Evolutionary conservation across 2,113 vertebrate species (phyloP).

Genomic region (Gopherus flavomarginatus): DNA sequence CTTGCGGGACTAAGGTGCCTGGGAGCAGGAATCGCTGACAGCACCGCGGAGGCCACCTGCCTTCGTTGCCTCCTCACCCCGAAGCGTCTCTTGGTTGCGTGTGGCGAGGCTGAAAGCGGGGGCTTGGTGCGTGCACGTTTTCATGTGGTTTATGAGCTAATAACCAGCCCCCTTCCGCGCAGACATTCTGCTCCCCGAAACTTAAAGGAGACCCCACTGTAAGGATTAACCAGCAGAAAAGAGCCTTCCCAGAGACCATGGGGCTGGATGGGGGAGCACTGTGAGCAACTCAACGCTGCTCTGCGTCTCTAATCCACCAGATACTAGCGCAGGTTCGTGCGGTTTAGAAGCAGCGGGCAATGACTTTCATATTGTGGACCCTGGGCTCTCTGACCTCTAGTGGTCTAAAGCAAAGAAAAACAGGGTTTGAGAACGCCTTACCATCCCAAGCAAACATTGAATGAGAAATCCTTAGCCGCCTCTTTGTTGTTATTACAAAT

Average conservation of each 20-base stretch:
- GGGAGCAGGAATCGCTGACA: not conserved
- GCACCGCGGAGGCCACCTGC: not conserved
- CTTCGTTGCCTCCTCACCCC: not conserved
- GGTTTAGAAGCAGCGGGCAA: not conserved
- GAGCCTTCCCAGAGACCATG: not conserved
- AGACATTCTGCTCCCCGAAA: too few species aligned
- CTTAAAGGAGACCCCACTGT: too few species aligned
- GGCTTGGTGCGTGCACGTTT: not conserved
- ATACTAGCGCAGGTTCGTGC: not conserved
- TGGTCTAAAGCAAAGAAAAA: not conserved
- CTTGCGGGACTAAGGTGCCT: not conserved
- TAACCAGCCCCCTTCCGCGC: not conserved
- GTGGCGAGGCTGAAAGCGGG: not conserved
- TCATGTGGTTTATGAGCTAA: not conserved
- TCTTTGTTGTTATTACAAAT: not conserved
- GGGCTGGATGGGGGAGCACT: not conserved
- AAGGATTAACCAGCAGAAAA: not conserved
- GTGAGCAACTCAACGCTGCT: not conserved
- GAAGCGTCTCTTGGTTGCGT: not conserved
- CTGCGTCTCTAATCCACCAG: not conserved
- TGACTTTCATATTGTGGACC: too few species aligned
- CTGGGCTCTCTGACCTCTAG: not conserved
- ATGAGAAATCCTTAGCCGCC: not conserved
- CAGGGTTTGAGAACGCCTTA: too few species aligned
- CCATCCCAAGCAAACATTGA: not conserved